Evolutionary conservation across 2,113 vertebrate genomes (phyloP).

Genomic region (Trematocara nigrifrons): DNA sequence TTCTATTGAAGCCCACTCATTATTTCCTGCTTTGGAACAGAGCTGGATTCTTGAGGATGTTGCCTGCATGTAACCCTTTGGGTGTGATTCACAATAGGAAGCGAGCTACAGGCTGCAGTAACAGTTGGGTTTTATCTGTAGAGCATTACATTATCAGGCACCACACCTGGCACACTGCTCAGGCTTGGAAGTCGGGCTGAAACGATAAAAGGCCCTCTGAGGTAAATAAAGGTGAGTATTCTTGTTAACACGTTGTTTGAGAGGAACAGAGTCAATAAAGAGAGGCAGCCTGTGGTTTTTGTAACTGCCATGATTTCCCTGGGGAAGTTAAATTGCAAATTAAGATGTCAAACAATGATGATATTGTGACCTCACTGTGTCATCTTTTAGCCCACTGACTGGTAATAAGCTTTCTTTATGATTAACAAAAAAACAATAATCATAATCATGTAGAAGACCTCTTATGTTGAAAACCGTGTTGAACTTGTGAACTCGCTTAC

Average conservation of each 20-base stretch:
- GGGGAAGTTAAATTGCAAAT: neutral
- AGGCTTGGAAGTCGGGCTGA: neutral
- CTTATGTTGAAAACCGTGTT: neutral
- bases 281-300: neutral
- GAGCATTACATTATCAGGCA: slow-evolving; percentile 30
- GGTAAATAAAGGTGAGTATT: slow-evolving; percentile 42
- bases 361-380: neutral
- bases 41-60: slow-evolving; percentile 64
- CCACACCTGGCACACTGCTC: slow-evolving; percentile 37
- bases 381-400: neutral
- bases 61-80: slow-evolving; percentile 36
- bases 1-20: slow-evolving; percentile 43
- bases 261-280: neutral
- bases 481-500: rapidly evolving
- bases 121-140: slow-evolving; percentile 30
- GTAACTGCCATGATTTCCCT: neutral
- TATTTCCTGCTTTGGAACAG: slow-evolving; percentile 63
- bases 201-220: slow-evolving; percentile 16
- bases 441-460: neutral
- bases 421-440: neutral
- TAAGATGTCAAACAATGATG: neutral
- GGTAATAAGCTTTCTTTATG: neutral
- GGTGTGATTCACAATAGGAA: slow-evolving; percentile 53
- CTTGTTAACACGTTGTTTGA: neutral
- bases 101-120: slow-evolving; percentile 18